Conservation (phyloP, 2,113 vertebrate species). For the Hyla sarda region DNA sequence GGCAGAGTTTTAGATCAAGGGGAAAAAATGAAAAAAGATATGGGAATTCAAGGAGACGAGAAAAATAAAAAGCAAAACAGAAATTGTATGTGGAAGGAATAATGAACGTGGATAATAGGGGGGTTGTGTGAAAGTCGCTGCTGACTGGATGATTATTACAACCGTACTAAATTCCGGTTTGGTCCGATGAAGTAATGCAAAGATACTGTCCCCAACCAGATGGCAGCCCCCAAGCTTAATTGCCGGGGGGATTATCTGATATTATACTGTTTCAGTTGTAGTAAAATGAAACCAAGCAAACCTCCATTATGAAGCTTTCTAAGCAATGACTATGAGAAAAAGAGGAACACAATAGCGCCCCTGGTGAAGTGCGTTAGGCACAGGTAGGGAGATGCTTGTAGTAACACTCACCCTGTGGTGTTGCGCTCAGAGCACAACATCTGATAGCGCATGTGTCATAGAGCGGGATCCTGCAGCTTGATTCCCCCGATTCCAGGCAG, state of each 20-base stretch:
- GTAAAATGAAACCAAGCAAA: not conserved
- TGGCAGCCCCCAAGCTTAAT: not conserved
- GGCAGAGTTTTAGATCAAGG: conserved; percentile 5
- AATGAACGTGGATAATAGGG: not conserved
- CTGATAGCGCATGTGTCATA: too few species aligned
- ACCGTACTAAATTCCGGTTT: not conserved
- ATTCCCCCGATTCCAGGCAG: too few species aligned
- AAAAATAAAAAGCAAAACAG: conserved; percentile 17
- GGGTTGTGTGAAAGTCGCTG: not conserved
- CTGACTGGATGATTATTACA: not conserved
- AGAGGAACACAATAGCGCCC: too few species aligned
- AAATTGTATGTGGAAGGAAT: not conserved
- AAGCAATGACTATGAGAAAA: not conserved
- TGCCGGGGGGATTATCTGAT: not conserved
- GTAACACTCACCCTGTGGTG: too few species aligned
- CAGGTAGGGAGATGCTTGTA: too few species aligned
- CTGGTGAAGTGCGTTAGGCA: too few species aligned
- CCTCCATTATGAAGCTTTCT: not conserved
- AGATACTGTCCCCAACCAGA: not conserved
- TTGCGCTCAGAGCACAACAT: too few species aligned
- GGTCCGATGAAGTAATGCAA: not conserved
- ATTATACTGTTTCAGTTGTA: not conserved
- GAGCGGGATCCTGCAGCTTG: too few species aligned
- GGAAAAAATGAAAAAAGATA: conserved; percentile 14
- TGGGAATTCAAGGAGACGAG: not conserved